Evolutionary conservation across 2,113 vertebrate genomes (phyloP).

Genomic region (Datnioides undecimradiatus): DNA sequence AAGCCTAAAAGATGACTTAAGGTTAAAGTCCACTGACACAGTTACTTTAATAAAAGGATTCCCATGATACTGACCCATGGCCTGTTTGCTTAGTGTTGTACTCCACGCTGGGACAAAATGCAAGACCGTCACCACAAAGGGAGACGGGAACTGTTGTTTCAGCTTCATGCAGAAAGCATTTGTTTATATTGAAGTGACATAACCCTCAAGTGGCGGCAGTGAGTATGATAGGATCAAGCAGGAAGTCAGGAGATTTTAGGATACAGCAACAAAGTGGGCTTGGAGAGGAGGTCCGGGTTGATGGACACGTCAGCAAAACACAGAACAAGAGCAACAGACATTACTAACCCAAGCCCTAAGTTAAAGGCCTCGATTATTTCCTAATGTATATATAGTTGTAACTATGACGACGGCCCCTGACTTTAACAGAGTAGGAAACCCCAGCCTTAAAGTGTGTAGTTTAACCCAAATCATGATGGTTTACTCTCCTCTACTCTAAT

Average conservation of each 20-base stretch:
- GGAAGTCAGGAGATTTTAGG: not conserved
- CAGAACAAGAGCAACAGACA: too few relatives aligned
- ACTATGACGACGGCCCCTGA: too few relatives aligned
- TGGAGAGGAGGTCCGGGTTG: too few relatives aligned
- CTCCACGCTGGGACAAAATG: too few relatives aligned
- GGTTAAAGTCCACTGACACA: not conserved
- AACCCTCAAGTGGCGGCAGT: not conserved
- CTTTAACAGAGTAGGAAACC: not conserved
- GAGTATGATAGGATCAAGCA: too few relatives aligned
- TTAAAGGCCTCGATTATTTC: not conserved
- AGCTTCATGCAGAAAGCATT: too few relatives aligned
- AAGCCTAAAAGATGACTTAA: not conserved
- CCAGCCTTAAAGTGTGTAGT: not conserved
- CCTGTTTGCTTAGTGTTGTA: too few relatives aligned
- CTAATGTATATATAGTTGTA: not conserved
- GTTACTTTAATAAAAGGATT: not conserved
- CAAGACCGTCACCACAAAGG: too few relatives aligned
- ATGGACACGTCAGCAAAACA: not conserved
- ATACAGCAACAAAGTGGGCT: too few relatives aligned
- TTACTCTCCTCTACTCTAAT: not conserved
- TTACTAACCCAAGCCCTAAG: too few relatives aligned
- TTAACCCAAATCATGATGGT: not conserved
- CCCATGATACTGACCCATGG: not conserved
- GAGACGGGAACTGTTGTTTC: too few relatives aligned
- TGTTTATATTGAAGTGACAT: not conserved